Percentiles rank a stretch among this genome's conserved stretches.
Conservation (phyloP, 2,113 vertebrate genomes). For the Nipponia nippon region DNA sequence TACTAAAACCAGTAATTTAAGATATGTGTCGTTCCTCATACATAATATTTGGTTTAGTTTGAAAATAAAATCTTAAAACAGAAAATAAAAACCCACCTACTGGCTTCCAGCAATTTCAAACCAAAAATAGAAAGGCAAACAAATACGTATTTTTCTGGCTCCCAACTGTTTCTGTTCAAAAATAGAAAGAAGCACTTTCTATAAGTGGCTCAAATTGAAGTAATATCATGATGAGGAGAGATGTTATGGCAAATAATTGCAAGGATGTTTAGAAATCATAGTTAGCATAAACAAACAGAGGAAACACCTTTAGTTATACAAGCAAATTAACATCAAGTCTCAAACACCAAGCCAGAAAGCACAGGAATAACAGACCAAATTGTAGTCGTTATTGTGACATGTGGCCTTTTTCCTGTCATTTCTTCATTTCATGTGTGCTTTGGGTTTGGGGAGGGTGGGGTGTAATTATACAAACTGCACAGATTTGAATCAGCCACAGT, state of each 20-base stretch:
- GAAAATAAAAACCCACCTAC: conserved; percentile 4
- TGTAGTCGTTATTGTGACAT: not conserved
- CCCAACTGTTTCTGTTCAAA: not conserved
- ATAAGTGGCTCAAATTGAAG: not conserved
- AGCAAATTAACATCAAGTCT: not conserved
- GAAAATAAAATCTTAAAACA: conserved; percentile 7
- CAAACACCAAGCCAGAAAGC: not conserved
- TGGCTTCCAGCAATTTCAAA: conserved; percentile 44
- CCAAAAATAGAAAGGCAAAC: conserved; percentile 47
- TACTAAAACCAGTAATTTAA: conserved; percentile 1
- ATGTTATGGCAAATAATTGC: conserved; percentile 3
- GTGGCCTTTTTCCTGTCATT: not conserved
- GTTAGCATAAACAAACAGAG: conserved; percentile 42
- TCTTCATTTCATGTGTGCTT: not conserved
- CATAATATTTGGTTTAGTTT: conserved; percentile 22
- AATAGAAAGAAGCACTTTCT: conserved; percentile 28
- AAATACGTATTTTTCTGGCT: conserved; percentile 13
- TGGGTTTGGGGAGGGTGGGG: not conserved
- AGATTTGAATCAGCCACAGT: not conserved
- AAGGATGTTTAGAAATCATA: conserved; percentile 51
- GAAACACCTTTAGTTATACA: conserved; percentile 53
- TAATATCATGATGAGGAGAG: not conserved
- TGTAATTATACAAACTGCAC: not conserved
- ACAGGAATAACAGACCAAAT: not conserved
- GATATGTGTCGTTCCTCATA: not conserved